These are phyloP conservation scores for Catocala nupta DNA, from an alignment of 2,888 invertebrate species.

Conservation along the genomic window DNA sequence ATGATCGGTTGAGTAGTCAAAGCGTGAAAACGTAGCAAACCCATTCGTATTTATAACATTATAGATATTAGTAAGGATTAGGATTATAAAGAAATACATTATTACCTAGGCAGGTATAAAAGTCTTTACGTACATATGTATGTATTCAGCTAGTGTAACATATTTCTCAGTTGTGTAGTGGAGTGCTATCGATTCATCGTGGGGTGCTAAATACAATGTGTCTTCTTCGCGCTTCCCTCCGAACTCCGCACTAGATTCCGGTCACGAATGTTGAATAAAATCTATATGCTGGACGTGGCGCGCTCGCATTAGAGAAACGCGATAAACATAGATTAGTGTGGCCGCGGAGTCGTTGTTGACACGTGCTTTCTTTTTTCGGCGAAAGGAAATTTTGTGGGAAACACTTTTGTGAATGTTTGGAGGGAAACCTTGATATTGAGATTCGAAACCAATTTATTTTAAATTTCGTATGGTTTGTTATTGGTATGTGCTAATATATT, in stretches of 20 bases:
- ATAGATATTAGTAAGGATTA: too few relatives aligned
- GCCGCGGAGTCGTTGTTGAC: slow-evolving; percentile 29
- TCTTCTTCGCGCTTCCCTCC: slow-evolving; percentile 52
- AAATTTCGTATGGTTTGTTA: too few relatives aligned
- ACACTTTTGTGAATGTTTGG: neutral
- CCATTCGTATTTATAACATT: too few relatives aligned
- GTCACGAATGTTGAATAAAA: slow-evolving; percentile 60
- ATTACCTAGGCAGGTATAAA: too few relatives aligned
- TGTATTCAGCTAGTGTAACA: slow-evolving; percentile 10
- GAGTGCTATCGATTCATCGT: slow-evolving; percentile 51
- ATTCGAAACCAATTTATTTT: neutral
- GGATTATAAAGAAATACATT: too few relatives aligned
- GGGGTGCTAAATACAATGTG: slow-evolving; percentile 61
- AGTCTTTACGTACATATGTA: too few relatives aligned
- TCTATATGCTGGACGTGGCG: slow-evolving; percentile 62
- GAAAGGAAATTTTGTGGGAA: neutral
- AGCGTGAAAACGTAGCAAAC: too few relatives aligned
- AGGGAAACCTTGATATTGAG: neutral
- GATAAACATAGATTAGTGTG: slow-evolving; percentile 54
- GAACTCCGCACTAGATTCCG: slow-evolving; percentile 44
- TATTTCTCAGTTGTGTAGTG: slow-evolving; percentile 17
- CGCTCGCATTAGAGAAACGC: slow-evolving; percentile 49
- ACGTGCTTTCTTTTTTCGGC: slow-evolving; percentile 19
- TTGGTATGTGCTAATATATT: too few relatives aligned
- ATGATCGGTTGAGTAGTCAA: too few relatives aligned